Evolutionary conservation across 2,113 vertebrate genomes (phyloP).

Genomic region (Ardeotis arabs): DNA sequence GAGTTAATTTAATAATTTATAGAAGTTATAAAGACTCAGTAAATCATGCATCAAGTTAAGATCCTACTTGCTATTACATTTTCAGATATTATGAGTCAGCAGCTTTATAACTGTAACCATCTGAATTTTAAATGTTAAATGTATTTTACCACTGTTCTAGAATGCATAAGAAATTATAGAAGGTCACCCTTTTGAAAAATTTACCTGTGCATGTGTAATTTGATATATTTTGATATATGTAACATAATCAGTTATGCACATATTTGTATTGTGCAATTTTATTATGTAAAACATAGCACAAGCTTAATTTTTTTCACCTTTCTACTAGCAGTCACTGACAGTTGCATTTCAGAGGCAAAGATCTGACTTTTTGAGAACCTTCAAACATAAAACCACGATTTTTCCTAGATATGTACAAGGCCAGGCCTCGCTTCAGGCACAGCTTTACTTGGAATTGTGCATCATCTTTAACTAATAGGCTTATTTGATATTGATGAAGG

Average conservation of each 20-base stretch:
- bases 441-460: neutral
- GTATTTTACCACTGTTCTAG: slow-evolving; percentile 80
- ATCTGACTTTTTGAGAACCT: neutral
- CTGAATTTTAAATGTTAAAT: slow-evolving; percentile 94
- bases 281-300: neutral
- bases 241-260: slow-evolving; percentile 61
- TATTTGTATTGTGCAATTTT: slow-evolving; percentile 31
- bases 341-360: neutral
- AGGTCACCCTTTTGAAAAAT: slow-evolving; percentile 71
- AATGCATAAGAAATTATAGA: slow-evolving; percentile 82
- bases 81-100: slow-evolving; percentile 88
- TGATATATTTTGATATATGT: slow-evolving; percentile 71
- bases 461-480: neutral
- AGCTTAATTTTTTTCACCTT: neutral
- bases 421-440: neutral
- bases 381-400: neutral
- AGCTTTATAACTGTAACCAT: slow-evolving; percentile 84
- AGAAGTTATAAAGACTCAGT: slow-evolving; percentile 72
- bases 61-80: slow-evolving; percentile 62
- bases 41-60: slow-evolving; percentile 58
- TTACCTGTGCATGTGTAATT: slow-evolving; percentile 63
- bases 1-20: slow-evolving; percentile 72
- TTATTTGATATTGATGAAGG: neutral
- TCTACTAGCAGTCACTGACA: neutral
- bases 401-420: neutral